Percentiles rank a stretch among this genome's conserved stretches.
Evolutionary conservation across 2,797 vertebrate genomes (phyloP).

Genomic region (Sparidentex hasta): DNA sequence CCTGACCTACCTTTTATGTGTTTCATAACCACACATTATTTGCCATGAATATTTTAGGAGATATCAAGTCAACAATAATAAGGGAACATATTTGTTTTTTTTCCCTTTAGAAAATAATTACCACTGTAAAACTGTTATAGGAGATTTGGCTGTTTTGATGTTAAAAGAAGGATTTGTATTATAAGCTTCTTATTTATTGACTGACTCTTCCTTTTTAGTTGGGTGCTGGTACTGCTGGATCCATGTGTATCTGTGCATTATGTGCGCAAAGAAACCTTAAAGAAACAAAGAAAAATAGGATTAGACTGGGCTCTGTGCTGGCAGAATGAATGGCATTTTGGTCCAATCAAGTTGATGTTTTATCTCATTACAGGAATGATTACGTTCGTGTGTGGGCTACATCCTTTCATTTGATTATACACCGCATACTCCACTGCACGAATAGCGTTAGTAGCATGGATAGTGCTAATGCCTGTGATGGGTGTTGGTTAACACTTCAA

Average conservation of each 20-base stretch:
- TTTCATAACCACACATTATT: not conserved
- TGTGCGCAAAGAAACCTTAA: slow-evolving; percentile 21
- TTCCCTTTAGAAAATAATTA: not conserved
- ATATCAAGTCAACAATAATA: not conserved
- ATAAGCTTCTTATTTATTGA: slow-evolving; percentile 13
- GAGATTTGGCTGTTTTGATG: slow-evolving; percentile 8
- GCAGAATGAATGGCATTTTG: slow-evolving; percentile 32
- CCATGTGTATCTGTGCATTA: not conserved
- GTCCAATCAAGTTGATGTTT: slow-evolving; percentile 35
- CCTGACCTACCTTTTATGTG: not conserved
- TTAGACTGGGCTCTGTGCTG: slow-evolving; percentile 13
- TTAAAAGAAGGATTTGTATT: slow-evolving; percentile 5
- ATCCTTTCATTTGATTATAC: slow-evolving; percentile 33
- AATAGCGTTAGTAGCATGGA: slow-evolving; percentile 7
- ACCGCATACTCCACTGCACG: not conserved
- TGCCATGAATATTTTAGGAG: not conserved
- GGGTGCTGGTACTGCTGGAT: not conserved
- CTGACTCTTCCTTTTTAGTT: not conserved
- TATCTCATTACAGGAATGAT: slow-evolving; percentile 50
- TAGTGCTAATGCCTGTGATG: slow-evolving; percentile 10
- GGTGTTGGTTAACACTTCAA: slow-evolving; percentile 35
- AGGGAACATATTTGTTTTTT: slow-evolving; percentile 7
- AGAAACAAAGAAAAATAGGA: slow-evolving; percentile 14
- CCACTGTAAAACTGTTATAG: not conserved
- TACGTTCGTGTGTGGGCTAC: slow-evolving; percentile 30